Evolutionary conservation across 2,888 invertebrate genomes (phyloP).

Genomic region (Lepas anatifera): DNA sequence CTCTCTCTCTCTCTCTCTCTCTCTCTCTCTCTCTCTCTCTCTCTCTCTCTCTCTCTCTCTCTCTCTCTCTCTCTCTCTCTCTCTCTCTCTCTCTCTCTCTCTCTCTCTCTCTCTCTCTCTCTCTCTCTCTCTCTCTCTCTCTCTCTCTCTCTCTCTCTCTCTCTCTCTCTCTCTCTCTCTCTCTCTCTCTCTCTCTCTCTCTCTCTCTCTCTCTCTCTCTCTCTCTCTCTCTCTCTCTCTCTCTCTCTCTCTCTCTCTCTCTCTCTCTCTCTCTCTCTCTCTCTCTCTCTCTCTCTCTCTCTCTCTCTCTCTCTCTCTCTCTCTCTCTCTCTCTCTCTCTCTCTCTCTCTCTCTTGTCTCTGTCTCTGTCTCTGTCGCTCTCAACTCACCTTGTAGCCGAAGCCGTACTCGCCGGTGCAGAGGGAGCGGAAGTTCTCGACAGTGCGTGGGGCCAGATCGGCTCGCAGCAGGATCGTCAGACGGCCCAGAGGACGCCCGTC

Average conservation of each 20-base stretch:
- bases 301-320: no score
- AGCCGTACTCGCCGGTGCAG: conserved; percentile 10
- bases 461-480: background rate
- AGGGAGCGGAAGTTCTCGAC: conserved; percentile 4
- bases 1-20: background rate
- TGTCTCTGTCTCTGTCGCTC: no score
- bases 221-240: no score
- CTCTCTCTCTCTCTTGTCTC: no score
- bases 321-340: no score
- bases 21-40: background rate
- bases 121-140: conserved; percentile 14
- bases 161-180: conserved; percentile 16
- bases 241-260: no score
- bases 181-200: conserved; percentile 18
- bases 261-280: no score
- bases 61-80: background rate
- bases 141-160: conserved; percentile 16
- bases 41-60: background rate
- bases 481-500: conserved; percentile 2
- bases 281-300: no score
- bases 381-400: background rate
- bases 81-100: background rate
- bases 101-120: background rate
- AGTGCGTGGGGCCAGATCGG: background rate
- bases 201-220: conserved; percentile 5